Conservation (phyloP, 2,797 vertebrate genomes). For the Falco peregrinus region DNA sequence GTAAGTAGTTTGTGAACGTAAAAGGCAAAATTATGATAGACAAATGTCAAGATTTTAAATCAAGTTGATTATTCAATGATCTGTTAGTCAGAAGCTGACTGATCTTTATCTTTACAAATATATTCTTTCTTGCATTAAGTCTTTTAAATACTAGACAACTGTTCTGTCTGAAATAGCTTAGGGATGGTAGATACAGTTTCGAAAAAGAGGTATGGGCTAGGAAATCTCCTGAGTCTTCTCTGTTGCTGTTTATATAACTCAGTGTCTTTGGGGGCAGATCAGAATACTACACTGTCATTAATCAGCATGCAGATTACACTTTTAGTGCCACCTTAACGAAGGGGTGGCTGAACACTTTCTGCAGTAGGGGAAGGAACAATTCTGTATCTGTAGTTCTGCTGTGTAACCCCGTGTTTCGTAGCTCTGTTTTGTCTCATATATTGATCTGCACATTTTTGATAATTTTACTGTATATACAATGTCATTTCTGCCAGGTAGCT, state of each 20-base stretch:
- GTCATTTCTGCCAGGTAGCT: neutral
- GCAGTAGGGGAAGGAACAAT: neutral
- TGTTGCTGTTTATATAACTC: neutral
- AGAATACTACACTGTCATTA: neutral
- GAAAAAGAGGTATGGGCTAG: neutral
- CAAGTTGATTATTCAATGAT: neutral
- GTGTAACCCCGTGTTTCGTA: neutral
- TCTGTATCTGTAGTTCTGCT: neutral
- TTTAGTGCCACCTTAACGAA: neutral
- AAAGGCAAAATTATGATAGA: neutral
- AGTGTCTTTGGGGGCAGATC: neutral
- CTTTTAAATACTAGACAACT: neutral
- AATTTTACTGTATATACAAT: neutral
- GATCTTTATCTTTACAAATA: neutral
- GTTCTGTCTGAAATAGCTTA: neutral
- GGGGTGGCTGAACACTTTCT: neutral
- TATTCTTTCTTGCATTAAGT: neutral
- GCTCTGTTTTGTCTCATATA: neutral
- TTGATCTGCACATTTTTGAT: neutral
- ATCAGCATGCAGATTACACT: neutral
- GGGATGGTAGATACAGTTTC: neutral
- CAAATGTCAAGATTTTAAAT: constrained; percentile 16
- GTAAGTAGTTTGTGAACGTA: neutral
- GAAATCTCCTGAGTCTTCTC: neutral
- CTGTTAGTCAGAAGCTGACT: neutral